Base-by-base conservation (phyloP, 2,113 vertebrate species). In the Haemorhous mexicanus region DNA sequence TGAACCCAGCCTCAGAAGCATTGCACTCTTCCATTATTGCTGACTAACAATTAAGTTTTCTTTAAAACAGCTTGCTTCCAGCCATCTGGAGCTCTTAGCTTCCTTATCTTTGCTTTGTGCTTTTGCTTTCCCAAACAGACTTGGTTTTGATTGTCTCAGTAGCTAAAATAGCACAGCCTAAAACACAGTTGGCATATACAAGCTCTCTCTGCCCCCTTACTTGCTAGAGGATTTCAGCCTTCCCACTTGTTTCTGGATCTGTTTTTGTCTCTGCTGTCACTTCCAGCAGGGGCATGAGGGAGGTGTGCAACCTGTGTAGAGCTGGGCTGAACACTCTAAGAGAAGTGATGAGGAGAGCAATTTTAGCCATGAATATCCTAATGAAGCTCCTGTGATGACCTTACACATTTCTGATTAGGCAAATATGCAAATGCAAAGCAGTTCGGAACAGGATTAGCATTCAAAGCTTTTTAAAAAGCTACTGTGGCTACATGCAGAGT, bases 401-500 rank as follows among this genome's bases (percentile, higher is more conserved):
- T 97, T 95, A 94, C 66, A 87, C 76, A 90, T 66, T 91, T 94
- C 95, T 94, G 94, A 97, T 96, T 93, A 97, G 96, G 96, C 93
- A 96, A 96, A 96, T 96, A 97, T 96, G 96, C 94, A 96, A 96
- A 97, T 96, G n/a, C 26, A 73, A 92, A 93, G 76, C 80, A 90
- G 85, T 92, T 93, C 11, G 4, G 83, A 87, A 87, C 83, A 83
- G 83, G 84, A 97, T 96, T 95, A 95, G 79, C 88, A 96, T 94
- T 93, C 94, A 96, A 93, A 95, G 87, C 85, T 86, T 88, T 96
- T 91, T 69, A 74, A 94, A 97, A 94, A 96, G 80, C 90, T 68
- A 62, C 93, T 49, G 64, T 93, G 90, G 83, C 73, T 94, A 90
- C 73, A 92, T 79, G 87, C 68, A 75, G 87, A 81, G 49, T 94